Evolutionary conservation across 2,888 invertebrate species (phyloP).

Genomic region (Toxonevra muliebris): DNA sequence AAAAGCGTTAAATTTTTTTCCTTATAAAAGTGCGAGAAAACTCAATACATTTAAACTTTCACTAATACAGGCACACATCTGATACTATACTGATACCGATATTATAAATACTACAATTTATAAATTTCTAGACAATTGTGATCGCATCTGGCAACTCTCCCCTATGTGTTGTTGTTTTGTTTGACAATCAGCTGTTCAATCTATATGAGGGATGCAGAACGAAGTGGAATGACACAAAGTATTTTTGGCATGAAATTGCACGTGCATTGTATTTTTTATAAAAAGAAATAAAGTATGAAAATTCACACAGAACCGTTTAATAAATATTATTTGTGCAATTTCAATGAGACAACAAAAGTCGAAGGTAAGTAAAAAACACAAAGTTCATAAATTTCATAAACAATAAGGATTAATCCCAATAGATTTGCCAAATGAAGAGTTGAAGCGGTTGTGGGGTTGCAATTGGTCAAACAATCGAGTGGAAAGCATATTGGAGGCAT

Average conservation of each 20-base stretch:
- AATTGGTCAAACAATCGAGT: slow-evolving; percentile 49
- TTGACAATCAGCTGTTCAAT: not conserved
- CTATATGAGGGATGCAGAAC: not conserved
- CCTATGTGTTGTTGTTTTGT: too few species aligned
- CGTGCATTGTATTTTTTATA: not conserved
- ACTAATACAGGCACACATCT: too few species aligned
- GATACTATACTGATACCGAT: too few species aligned
- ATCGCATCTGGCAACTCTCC: too few species aligned
- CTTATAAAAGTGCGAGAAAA: too few species aligned
- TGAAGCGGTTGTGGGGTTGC: slow-evolving; percentile 51
- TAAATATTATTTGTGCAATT: slow-evolving; percentile 55
- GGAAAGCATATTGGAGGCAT: slow-evolving; percentile 42
- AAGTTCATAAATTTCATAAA: not conserved
- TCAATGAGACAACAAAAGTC: slow-evolving; percentile 47
- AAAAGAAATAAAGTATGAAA: slow-evolving; percentile 25
- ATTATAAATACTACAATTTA: too few species aligned
- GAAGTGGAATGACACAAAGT: not conserved
- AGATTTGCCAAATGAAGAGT: slow-evolving; percentile 48
- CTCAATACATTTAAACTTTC: too few species aligned
- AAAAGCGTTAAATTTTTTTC: too few species aligned
- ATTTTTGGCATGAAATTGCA: not conserved
- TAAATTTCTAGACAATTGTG: too few species aligned
- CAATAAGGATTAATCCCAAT: not conserved
- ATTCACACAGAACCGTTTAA: slow-evolving; percentile 42
- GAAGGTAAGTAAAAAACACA: slow-evolving; percentile 41